Percentiles rank a stretch among this genome's conserved stretches.
phyloP scores from a whole-genome alignment of 2,888 invertebrate species.

The Catocala sponsa region DNA sequence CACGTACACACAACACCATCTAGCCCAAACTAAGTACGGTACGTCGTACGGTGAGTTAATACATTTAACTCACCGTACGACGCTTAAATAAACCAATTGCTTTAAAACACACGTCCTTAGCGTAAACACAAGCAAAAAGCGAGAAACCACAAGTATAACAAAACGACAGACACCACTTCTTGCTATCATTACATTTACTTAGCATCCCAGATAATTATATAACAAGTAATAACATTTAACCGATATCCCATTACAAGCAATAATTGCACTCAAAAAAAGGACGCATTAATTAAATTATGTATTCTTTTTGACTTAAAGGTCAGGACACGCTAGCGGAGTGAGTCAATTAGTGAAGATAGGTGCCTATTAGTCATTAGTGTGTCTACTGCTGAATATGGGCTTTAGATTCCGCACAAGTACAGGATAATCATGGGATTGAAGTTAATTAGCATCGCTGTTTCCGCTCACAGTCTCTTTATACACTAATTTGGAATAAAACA shows the following conservation, averaged over 20 bases:
- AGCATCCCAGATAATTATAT: constrained; percentile 32
- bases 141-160: not conserved
- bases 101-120: too few relatives aligned
- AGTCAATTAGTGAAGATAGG: constrained; percentile 7
- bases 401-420: not conserved
- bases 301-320: constrained; percentile 32
- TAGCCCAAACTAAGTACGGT: too few relatives aligned
- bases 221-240: constrained; percentile 40
- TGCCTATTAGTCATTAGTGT: constrained; percentile 2
- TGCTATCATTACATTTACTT: constrained; percentile 28
- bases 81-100: too few relatives aligned
- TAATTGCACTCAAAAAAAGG: constrained; percentile 27
- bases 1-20: too few relatives aligned
- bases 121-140: too few relatives aligned
- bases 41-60: too few relatives aligned
- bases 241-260: constrained; percentile 35
- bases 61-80: too few relatives aligned
- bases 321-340: constrained; percentile 11
- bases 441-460: too few relatives aligned
- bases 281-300: constrained; percentile 31
- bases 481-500: too few relatives aligned
- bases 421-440: too few relatives aligned
- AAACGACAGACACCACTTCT: not conserved
- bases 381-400: not conserved
- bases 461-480: too few relatives aligned